Evolutionary conservation across 2,797 vertebrate species (phyloP).

Genomic region (Gadopsis marmoratus): DNA sequence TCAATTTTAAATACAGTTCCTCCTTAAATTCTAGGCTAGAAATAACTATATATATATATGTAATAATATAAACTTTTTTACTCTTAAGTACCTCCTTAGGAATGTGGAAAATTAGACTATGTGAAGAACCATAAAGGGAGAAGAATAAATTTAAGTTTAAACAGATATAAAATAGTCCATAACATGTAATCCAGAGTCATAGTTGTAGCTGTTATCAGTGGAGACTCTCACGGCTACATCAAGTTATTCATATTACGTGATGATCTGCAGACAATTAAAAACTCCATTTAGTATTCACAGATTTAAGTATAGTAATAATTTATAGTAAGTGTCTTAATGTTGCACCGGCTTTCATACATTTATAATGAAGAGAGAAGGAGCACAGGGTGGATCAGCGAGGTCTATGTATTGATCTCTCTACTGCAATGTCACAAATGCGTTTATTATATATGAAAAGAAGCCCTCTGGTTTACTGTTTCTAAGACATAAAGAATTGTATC

Average conservation of each 20-base stretch:
- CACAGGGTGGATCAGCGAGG: neutral
- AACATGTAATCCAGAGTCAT: neutral
- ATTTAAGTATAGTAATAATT: too few species aligned
- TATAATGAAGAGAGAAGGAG: conserved; percentile 22
- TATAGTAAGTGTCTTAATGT: conserved; percentile 1
- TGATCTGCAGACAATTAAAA: conserved; percentile 24
- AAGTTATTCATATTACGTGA: conserved; percentile 10
- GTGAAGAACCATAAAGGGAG: neutral
- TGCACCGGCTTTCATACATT: conserved; percentile 36
- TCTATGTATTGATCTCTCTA: conserved; percentile 19
- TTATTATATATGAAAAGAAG: conserved; percentile 2
- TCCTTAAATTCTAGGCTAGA: neutral
- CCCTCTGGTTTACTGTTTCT: neutral
- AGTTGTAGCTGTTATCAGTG: neutral
- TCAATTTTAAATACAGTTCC: neutral
- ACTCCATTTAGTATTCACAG: conserved; percentile 17
- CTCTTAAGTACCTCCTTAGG: neutral
- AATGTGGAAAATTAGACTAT: neutral
- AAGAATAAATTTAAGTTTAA: neutral
- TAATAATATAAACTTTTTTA: too few species aligned
- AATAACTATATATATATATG: too few species aligned
- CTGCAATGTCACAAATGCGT: neutral
- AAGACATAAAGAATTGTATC: neutral
- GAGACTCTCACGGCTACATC: neutral
- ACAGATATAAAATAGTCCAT: neutral